phyloP scores from a whole-genome alignment of 1,140 invertebrate species.

The Lepidurus packardi region DNA sequence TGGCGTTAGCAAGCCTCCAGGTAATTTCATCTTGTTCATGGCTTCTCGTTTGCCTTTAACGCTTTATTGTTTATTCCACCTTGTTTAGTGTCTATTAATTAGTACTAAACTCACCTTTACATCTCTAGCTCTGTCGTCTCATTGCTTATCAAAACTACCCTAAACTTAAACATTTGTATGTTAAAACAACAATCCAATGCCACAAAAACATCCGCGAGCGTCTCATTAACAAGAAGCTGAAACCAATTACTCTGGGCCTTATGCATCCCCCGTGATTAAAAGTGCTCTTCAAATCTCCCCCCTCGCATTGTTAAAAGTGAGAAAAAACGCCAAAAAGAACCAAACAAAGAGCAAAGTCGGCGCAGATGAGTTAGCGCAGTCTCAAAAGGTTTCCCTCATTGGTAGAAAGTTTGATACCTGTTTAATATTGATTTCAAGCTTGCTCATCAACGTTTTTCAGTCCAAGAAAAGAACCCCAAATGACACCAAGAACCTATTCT shows the following conservation, averaged over 20 bases:
- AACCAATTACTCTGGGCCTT: not conserved
- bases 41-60: too few relatives aligned
- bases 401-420: constrained; percentile 9
- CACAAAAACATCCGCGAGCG: too few relatives aligned
- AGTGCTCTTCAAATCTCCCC: constrained; percentile 7
- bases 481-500: not conserved
- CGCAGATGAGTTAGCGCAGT: not conserved
- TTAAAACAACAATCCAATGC: too few relatives aligned
- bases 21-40: too few relatives aligned
- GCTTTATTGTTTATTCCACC: too few relatives aligned
- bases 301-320: not conserved
- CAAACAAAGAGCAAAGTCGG: not conserved
- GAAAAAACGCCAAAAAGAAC: not conserved
- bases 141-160: too few relatives aligned
- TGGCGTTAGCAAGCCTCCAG: not conserved
- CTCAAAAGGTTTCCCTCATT: not conserved
- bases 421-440: constrained; percentile 22
- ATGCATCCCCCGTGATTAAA: not conserved
- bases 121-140: too few relatives aligned
- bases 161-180: too few relatives aligned
- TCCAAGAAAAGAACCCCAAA: not conserved
- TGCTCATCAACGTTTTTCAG: not conserved
- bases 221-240: not conserved
- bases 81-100: too few relatives aligned
- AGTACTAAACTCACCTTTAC: too few relatives aligned